Base-by-base conservation (phyloP, 2,113 vertebrate species). In the Oreochromis aureus region DNA sequence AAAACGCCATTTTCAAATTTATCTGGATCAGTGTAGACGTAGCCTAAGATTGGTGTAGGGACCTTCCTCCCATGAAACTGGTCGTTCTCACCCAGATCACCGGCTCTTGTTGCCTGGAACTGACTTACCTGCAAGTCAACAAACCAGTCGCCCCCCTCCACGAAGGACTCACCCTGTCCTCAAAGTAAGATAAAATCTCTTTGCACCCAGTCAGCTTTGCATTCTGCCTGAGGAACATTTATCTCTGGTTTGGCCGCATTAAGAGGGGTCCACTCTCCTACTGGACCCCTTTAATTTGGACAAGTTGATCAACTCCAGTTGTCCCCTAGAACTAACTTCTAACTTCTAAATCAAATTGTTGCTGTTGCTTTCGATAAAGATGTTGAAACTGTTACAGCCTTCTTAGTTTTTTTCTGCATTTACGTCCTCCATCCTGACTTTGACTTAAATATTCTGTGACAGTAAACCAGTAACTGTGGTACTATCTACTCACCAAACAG, bases 401-500 rank as follows among this genome's bases (percentile, higher is more conserved):
- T 44, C 39, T 41, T 44, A 0, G 0, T 4, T 71, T 15, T 10
- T 10, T 24, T 24, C 66, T 71, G 66, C 3, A 71, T 10, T 44
- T 71, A 24, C 4, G 0, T 0, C n/a, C 66, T 24, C n/a, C 66
- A 71, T 71, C 13, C 66, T 41, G 66, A 4, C 34, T 71, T 71
- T 71, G 39, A 41, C n/a, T 71, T 24, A 71, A 44, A 44, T 9
- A 24, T 44, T 44, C n/a, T 16, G 7, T 27, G 13, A 73, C 66
- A 73, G 13, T 44, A 71, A 71, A 41, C n/a, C 66, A 71, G 66
- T 71, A 44, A 44, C n/a, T 71, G 66, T 44, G 12, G 36, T 71
- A 36, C n/a, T 71, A 24, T 6, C 36, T 24, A 24, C 36, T 71
- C 36, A 44, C 5, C 36, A 46, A 46, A 73, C 5, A 11, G 69